Percentiles rank a stretch among this genome's conserved stretches.
phyloP scores from a whole-genome alignment of 2,797 vertebrate species.

The Muraenolepis orangiensis region DNA sequence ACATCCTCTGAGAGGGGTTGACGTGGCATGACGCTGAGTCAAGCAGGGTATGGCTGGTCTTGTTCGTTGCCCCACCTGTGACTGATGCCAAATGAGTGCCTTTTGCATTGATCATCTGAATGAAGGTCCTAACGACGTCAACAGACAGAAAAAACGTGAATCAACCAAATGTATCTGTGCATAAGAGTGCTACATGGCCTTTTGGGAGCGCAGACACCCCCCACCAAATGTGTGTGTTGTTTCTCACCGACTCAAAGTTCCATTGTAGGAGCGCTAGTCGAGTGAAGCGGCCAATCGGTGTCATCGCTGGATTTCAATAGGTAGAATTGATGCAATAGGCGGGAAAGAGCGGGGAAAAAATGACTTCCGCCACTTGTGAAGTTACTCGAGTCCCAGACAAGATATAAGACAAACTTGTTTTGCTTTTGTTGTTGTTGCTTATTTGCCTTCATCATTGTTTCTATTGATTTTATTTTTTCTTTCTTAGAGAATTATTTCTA shows the following conservation, averaged over 20 bases:
- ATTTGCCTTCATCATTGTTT: slow-evolving; percentile 49
- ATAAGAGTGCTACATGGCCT: slow-evolving; percentile 62
- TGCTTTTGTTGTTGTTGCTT: slow-evolving; percentile 23
- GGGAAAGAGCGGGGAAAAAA: slow-evolving; percentile 23
- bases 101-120: slow-evolving; percentile 72
- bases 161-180: slow-evolving; percentile 73
- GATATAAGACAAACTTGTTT: slow-evolving; percentile 45
- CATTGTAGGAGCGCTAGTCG: slow-evolving; percentile 16
- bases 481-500: slow-evolving; percentile 82
- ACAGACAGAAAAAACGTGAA: slow-evolving; percentile 51
- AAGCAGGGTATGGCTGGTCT: slow-evolving; percentile 63
- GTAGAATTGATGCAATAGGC: slow-evolving; percentile 5
- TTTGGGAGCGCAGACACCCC: slow-evolving; percentile 55
- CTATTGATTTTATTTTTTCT: slow-evolving; percentile 50
- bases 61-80: slow-evolving; percentile 63
- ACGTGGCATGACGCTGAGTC: slow-evolving; percentile 43
- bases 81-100: slow-evolving; percentile 78
- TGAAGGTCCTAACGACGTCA: slow-evolving; percentile 59
- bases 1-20: slow-evolving; percentile 60
- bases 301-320: background rate
- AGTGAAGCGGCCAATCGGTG: slow-evolving; percentile 12
- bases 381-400: slow-evolving; percentile 21
- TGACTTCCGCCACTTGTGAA: slow-evolving; percentile 21
- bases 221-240: slow-evolving; percentile 56
- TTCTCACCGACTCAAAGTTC: slow-evolving; percentile 34